A percentile compares a stretch with the other conserved stretches of the same genome.
These are phyloP conservation scores for Brachionus paranguensis DNA, from an alignment of 1,140 invertebrate genomes.

Conservation along the genomic window DNA sequence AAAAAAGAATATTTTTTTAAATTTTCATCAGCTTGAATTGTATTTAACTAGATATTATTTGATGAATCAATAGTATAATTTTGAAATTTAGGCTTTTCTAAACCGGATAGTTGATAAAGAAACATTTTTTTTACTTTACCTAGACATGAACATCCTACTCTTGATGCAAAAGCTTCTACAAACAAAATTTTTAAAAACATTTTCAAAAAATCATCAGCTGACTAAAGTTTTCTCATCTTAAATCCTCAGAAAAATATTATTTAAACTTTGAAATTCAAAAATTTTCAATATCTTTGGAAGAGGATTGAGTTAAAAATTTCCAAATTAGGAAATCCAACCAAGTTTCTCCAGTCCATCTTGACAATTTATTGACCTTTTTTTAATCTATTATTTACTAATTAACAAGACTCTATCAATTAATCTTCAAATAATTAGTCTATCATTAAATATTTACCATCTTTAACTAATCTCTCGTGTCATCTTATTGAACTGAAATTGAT, in stretches of 20 bases:
- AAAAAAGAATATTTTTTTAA: too few species aligned
- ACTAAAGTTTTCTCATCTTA: neutral
- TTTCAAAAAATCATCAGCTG: neutral
- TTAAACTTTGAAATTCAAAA: neutral
- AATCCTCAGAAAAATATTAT: neutral
- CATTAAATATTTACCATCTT: neutral
- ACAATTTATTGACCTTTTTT: neutral
- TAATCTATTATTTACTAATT: neutral
- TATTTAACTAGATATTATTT: too few species aligned
- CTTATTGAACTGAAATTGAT: neutral
- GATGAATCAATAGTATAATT: neutral
- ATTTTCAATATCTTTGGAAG: neutral
- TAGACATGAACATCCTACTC: neutral
- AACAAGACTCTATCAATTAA: neutral
- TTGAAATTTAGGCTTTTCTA: neutral
- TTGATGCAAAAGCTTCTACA: neutral
- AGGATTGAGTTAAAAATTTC: neutral
- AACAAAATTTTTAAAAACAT: neutral
- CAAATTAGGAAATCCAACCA: neutral
- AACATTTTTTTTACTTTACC: neutral
- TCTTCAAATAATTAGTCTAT: constrained; percentile 8
- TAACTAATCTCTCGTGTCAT: constrained; percentile 3
- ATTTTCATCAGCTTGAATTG: too few species aligned
- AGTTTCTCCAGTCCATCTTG: neutral
- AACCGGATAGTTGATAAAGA: neutral